Percentiles rank a stretch among this genome's conserved stretches.
phyloP scores from a whole-genome alignment of 2,113 vertebrate species.

The Tragelaphus imberbis region DNA sequence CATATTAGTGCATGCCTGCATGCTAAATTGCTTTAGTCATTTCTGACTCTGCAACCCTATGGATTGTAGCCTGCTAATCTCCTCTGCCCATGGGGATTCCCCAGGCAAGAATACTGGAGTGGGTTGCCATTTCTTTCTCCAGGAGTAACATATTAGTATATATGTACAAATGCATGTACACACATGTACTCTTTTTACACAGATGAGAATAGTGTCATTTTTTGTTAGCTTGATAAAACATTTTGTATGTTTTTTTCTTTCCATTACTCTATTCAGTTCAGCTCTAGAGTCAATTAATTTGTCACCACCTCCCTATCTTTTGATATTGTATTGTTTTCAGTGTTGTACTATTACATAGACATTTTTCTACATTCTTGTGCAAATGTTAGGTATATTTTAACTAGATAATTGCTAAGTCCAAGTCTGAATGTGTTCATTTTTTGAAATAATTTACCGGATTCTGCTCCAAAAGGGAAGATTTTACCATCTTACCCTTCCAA shows the following conservation, averaged over 20 bases:
- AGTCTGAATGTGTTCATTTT: neutral
- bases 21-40: neutral
- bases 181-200: neutral
- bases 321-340: neutral
- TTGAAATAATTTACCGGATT: neutral
- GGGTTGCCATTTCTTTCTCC: neutral
- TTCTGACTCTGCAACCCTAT: neutral
- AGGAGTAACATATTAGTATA: neutral
- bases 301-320: neutral
- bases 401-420: neutral
- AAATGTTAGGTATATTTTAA: neutral
- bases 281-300: neutral
- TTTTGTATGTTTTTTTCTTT: neutral
- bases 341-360: neutral
- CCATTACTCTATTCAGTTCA: neutral
- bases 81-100: neutral
- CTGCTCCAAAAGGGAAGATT: neutral
- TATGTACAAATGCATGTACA: neutral
- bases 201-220: neutral
- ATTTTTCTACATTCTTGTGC: neutral
- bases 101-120: neutral
- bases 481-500: neutral
- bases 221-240: neutral
- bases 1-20: neutral
- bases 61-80: neutral